Conservation (phyloP, 2,113 vertebrate species). For the Amazona guildingii region DNA sequence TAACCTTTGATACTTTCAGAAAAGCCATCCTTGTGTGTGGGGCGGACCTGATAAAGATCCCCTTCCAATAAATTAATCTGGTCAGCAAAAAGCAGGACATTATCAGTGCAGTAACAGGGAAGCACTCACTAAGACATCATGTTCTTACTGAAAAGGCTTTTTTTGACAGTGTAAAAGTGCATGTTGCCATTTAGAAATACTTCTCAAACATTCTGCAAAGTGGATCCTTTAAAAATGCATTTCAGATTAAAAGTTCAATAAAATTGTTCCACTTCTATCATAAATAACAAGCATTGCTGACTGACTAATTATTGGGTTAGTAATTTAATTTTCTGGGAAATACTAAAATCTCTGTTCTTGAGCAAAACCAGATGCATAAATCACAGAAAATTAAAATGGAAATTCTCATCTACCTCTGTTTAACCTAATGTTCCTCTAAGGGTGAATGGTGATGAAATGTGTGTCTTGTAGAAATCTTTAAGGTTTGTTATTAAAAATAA, state of each 20-base stretch:
- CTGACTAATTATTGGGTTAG: neutral
- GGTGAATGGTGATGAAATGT: neutral
- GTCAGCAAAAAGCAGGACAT: neutral
- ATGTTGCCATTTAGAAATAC: neutral
- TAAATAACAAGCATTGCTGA: neutral
- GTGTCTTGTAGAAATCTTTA: neutral
- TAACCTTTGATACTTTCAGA: neutral
- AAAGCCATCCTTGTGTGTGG: fast-evolving
- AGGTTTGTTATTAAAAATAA: neutral
- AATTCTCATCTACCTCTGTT: neutral
- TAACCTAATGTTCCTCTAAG: neutral
- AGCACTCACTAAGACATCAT: neutral
- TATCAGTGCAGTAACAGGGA: neutral
- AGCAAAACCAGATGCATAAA: neutral
- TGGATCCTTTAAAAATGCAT: neutral
- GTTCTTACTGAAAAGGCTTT: neutral
- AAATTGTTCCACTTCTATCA: neutral
- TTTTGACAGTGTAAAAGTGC: neutral
- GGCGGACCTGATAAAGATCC: neutral
- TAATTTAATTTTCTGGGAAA: neutral
- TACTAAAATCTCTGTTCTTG: neutral
- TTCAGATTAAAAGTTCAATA: neutral
- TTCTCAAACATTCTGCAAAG: neutral
- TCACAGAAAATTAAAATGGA: neutral
- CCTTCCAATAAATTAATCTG: neutral